Evolutionary conservation across 2,797 vertebrate species (phyloP), one percentile per base, ranked within the genome.

Genomic region (Simalia tracyae): DNA sequence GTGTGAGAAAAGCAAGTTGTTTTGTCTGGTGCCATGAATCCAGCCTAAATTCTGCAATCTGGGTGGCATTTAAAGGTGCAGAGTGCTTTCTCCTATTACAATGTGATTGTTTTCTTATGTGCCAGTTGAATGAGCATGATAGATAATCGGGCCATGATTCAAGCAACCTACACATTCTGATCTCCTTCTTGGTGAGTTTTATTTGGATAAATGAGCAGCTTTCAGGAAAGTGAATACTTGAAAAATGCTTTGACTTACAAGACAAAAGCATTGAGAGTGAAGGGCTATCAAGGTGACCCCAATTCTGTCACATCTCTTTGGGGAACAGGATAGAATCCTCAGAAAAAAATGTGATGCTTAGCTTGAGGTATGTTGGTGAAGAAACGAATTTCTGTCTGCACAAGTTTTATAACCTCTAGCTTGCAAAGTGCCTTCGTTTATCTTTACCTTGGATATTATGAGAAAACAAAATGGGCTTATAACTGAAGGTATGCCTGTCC

Each of bases 1-100:
- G 3, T 42, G n/a, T 56, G 86, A 86, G 84, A 91, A 24, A 84
- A 56, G 89, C 85, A 11, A 64, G 63, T 64, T 59, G 89, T 61
- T 91, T 89, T 91, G 28, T 86, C 14, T 60, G 46, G 46, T 87
- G 85, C 64, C 60, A 81, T 63, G 46, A 93, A 93, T 92, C 85
- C 91, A 90, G 54, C 36, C 72, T 31, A 84, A 90, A 81, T 28
- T 66, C 28, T 63, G 54, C 59, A 56, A 42, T n/a, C 60, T 87
- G n/a, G 42, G 2, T 50, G 36, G n/a, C 66, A 26, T 81, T 93
- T 91, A 88, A 84, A 88, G 68, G 46, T 28, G n/a, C 50, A 88
- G 57, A 11, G 24, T 24, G 24, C 17, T 91, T 87, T n/a, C 86
- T 89, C n/a, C 54, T 28, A 36, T 84, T 50, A 63, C 56, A 9